Evolutionary conservation across 2,888 invertebrate genomes (phyloP).

Genomic region (Bimastos eiseni): DNA sequence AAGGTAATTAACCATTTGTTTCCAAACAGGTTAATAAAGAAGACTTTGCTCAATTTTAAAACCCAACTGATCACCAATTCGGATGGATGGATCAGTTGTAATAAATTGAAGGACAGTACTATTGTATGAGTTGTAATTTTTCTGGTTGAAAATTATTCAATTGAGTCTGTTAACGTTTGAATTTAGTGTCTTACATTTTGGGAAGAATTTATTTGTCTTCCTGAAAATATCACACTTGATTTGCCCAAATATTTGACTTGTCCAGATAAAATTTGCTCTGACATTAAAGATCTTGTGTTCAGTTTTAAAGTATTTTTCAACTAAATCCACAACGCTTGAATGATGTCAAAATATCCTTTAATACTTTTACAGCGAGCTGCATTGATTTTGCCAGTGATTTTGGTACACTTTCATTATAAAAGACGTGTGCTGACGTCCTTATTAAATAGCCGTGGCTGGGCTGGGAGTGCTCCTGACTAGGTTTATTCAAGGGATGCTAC

Average conservation of each 20-base stretch:
- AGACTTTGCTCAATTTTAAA: background rate
- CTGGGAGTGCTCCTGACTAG: too few relatives aligned
- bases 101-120: background rate
- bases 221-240: background rate
- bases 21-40: background rate
- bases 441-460: too few relatives aligned
- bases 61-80: background rate
- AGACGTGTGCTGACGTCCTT: too few relatives aligned
- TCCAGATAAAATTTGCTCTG: background rate
- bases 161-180: background rate
- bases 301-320: background rate
- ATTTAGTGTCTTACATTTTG: background rate
- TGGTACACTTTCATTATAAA: too few relatives aligned
- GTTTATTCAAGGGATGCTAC: too few relatives aligned
- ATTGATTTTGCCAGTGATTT: too few relatives aligned
- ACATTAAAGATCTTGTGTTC: background rate
- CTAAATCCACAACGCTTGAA: background rate
- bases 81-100: background rate
- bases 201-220: background rate
- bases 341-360: background rate
- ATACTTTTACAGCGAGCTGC: background rate
- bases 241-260: background rate
- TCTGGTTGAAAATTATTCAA: background rate
- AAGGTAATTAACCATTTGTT: background rate
- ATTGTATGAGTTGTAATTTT: background rate